Base-by-base conservation (phyloP, 2,113 vertebrate species). In the Plecotus auritus region DNA sequence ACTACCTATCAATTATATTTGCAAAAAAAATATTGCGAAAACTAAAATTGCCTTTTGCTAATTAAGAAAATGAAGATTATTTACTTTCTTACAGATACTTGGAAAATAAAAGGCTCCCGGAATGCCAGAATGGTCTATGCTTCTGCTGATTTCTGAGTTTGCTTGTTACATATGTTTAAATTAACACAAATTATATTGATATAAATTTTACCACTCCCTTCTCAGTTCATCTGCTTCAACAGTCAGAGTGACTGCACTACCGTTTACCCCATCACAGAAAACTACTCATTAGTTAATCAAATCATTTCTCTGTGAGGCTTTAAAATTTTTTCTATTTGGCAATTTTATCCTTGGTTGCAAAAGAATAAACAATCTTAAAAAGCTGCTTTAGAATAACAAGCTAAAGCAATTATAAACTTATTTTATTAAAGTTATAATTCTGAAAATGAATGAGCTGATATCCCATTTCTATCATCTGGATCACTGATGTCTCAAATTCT, bases 291-390 rank as follows among this genome's bases (percentile, higher is more conserved):
- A 85, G n/a, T 77, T 26, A 87, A 88, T 73, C 67, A 77, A 93
- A 90, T 10, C 5, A 61, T 45, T 85, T 78, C 42, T 90, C 88
- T 37, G 76, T 22, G 35, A 95, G 32, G 16, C 20, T 88, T 81
- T 78, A 90, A 66, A 23, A 18, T 84, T 69, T 89, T 89, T 78
- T 73, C 37, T 30, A 11, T 78, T 83, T 97, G 45, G 32, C 42
- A 85, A 88, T 66, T 96, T 91, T 97, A 91, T 7, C 26, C 7
- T 90, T 22, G 4, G 56, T 81, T 94, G 14, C 76, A 80, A 88
- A 90, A 90, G 9, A 91, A 83, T 84, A 26, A 95, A 0, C 7
- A 66, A 70, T 70, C 14, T 64, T 85, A 82, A 81, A 93, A 54
- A 54, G 37, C 73, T 73, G 11, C 9, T 69, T 56, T 64, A 37